phyloP scores from a whole-genome alignment of 2,113 vertebrate species.

The Telmatochromis brichardi region DNA sequence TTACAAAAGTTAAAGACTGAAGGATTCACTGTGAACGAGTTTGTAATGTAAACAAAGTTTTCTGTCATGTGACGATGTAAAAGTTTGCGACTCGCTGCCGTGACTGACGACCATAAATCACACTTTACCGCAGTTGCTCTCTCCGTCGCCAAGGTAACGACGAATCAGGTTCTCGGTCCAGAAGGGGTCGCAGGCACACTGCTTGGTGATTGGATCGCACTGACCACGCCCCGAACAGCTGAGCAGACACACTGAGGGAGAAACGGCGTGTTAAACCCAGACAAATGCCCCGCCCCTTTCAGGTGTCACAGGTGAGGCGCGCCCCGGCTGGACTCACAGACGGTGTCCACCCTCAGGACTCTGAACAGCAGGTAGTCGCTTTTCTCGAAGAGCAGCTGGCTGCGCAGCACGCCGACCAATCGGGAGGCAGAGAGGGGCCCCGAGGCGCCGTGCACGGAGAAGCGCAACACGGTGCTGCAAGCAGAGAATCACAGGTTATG shows the following conservation, averaged over 20 bases:
- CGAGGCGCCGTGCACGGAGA: conserved; percentile 73
- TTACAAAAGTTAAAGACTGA: background rate
- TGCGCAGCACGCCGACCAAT: conserved; percentile 70
- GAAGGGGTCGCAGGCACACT: conserved; percentile 82
- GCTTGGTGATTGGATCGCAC: conserved; percentile 85
- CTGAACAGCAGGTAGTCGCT: conserved; percentile 82
- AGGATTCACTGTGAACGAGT: background rate
- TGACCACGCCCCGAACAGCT: conserved; percentile 81
- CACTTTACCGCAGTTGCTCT: conserved; percentile 82
- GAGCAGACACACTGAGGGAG: conserved; percentile 77
- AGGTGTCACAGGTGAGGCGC: background rate
- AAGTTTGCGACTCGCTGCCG: fast-evolving
- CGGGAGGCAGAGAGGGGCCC: conserved; percentile 71
- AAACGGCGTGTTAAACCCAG: fast-evolving
- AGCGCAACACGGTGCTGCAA: conserved; percentile 77
- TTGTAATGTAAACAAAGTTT: background rate
- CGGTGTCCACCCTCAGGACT: conserved; percentile 83
- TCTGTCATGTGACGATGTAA: background rate
- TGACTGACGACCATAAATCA: background rate
- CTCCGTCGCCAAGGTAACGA: conserved; percentile 74
- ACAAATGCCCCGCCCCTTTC: background rate
- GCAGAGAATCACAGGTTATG: background rate
- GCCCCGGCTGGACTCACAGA: conserved; percentile 59
- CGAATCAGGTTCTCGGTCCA: conserved; percentile 87
- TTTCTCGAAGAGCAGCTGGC: conserved; percentile 79